Conservation (phyloP, 2,113 vertebrate genomes). For the Oncorhynchus keta region DNA sequence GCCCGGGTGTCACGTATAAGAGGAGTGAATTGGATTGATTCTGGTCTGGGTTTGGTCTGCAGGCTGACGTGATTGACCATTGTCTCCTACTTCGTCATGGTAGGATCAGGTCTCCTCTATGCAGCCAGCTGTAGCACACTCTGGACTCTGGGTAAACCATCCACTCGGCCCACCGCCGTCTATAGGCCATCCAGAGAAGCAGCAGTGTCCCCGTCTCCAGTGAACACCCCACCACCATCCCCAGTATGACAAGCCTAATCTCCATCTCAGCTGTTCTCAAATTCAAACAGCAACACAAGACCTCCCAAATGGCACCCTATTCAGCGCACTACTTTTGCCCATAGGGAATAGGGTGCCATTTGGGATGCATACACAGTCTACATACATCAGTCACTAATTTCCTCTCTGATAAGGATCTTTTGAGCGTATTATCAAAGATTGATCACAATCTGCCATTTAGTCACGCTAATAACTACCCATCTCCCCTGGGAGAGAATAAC, state of each 20-base stretch:
- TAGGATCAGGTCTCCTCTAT: conserved; percentile 46
- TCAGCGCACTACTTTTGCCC: too few relatives aligned
- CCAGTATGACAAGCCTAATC: conserved; percentile 45
- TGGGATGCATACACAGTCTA: too few relatives aligned
- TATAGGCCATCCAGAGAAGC: conserved; percentile 58
- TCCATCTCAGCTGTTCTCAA: conserved; percentile 40
- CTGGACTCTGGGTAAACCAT: conserved; percentile 20
- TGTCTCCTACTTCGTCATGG: conserved; percentile 52
- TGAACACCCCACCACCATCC: conserved; percentile 43
- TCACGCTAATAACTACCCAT: conserved; percentile 54
- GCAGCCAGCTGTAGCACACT: conserved; percentile 40
- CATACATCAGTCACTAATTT: conserved; percentile 42
- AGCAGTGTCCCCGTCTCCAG: conserved; percentile 43
- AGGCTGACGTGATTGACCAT: conserved; percentile 37
- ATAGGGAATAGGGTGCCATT: too few relatives aligned
- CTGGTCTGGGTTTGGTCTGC: conserved; percentile 30
- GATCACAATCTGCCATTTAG: conserved; percentile 28
- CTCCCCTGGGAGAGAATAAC: conserved; percentile 43
- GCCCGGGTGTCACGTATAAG: not conserved
- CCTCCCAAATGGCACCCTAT: too few relatives aligned
- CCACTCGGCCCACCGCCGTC: conserved; percentile 23
- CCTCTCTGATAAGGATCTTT: conserved; percentile 19
- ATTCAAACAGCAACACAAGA: conserved; percentile 8
- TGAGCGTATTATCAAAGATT: conserved; percentile 25
- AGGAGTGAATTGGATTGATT: not conserved